These are phyloP conservation scores for Myzus persicae DNA, from an alignment of 1,140 invertebrate genomes.

Conservation along the genomic window DNA sequence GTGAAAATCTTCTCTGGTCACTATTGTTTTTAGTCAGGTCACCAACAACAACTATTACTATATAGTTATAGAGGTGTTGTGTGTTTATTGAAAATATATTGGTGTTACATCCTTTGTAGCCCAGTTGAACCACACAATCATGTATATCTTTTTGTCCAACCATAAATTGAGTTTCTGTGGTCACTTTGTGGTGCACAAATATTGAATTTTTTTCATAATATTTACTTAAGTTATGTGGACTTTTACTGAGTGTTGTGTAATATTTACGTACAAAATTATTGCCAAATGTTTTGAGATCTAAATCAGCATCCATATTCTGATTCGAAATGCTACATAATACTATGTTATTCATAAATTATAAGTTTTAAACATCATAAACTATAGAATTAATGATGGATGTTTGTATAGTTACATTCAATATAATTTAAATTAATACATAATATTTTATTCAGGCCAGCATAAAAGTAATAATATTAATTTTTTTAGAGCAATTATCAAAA, in stretches of 20 bases:
- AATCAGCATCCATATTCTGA: background rate
- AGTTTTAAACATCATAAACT: too few relatives aligned
- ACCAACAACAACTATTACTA: conserved; percentile 8
- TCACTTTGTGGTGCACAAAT: background rate
- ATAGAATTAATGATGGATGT: background rate
- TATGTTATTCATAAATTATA: background rate
- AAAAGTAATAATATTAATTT: background rate
- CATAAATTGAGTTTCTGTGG: background rate
- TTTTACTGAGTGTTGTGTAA: background rate
- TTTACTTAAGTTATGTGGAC: background rate
- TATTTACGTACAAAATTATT: background rate
- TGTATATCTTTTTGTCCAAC: conserved; percentile 34
- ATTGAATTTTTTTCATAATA: conserved; percentile 18
- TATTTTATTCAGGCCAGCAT: background rate
- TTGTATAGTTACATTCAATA: conserved; percentile 6
- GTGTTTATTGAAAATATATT: conserved; percentile 10
- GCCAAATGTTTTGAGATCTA: background rate
- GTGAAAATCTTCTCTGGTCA: background rate
- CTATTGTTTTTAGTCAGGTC: background rate
- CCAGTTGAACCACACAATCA: background rate
- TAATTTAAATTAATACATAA: background rate
- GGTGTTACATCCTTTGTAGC: background rate
- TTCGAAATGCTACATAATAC: background rate
- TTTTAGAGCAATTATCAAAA: conserved; percentile 79
- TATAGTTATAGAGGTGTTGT: background rate